Base-by-base conservation (phyloP, 2,113 vertebrate species). In the Delphinapterus leucas region DNA sequence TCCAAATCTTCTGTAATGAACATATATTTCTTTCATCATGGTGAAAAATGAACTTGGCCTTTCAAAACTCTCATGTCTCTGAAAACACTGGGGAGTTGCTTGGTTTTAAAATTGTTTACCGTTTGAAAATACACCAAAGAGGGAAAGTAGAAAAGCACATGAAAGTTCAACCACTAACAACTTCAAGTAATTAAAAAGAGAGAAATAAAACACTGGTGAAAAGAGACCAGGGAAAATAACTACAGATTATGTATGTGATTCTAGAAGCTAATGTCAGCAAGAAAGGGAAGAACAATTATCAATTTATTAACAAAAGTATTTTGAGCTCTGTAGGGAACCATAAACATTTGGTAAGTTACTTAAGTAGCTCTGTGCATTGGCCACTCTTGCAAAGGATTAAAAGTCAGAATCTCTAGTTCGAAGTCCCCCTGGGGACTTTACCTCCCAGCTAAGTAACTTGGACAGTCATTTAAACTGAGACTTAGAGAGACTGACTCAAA, bases 41-140 rank as follows among this genome's bases (percentile, higher is more conserved):
- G 71, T 73, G 12, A 88, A 96, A 85, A 73, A 67, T n/a, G 23
- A 88, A 97, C n/a, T 63, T 58, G 8, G 10, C 38, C 63, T 95
- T 93, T 84, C n/a, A 81, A 97, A 55, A 85, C 25, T 18, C 61
- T 81, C 25, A 77, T n/a, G 31, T 8, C 47, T 91, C 68, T 79
- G 61, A 68, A 91, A 93, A 93, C 88, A 74, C 61, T 68, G 41
- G 73, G 61, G 65, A 93, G 36, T 83, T 74, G 44, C 47, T 88
- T 89, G 86, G 87, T 93, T 98, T 97, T 90, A 77, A 97, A 94
- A 88, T 28, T 90, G 65, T 95, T 97, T 95, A 85, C 53, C 53
- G 68, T 97, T 97, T 84, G 79, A 87, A 94, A 95, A 95, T 58
- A 33, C 47, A 93, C 49, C 68, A 87, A 79, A 95, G 77, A 88